phyloP scores from a whole-genome alignment of 1,140 invertebrate genomes.

The Trichonephila clavipes region DNA sequence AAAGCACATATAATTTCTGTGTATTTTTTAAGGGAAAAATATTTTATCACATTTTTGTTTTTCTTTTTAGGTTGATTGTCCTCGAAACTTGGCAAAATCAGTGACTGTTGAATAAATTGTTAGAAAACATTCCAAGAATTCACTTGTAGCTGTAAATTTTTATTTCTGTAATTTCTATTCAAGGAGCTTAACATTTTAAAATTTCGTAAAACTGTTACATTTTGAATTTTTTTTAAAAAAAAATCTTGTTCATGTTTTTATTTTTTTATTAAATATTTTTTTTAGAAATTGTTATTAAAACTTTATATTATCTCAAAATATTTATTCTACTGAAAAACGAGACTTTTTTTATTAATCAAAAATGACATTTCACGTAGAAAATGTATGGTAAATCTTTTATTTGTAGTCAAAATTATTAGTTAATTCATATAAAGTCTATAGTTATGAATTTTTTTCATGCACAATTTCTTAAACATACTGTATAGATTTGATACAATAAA shows the following conservation, averaged over 20 bases:
- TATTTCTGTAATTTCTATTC: neutral
- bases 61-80: conserved; percentile 89
- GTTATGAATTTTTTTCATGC: neutral
- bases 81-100: conserved; percentile 98
- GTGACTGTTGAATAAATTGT: conserved; percentile 94
- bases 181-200: conserved; percentile 1
- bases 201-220: neutral
- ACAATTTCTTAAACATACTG: neutral
- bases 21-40: neutral
- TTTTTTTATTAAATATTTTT: neutral
- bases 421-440: neutral
- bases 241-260: neutral
- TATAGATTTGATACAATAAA: conserved; percentile 12
- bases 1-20: neutral
- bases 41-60: neutral
- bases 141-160: neutral
- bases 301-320: neutral
- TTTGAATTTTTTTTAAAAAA: neutral
- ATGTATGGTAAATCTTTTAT: neutral
- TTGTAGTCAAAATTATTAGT: neutral
- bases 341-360: neutral
- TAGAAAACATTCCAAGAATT: neutral
- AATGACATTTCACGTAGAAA: neutral
- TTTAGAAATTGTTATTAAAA: neutral
- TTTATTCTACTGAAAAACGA: neutral